Evolutionary conservation across 2,113 vertebrate species (phyloP), one percentile per base, ranked within the genome.

Genomic region (Myocastor coypus): DNA sequence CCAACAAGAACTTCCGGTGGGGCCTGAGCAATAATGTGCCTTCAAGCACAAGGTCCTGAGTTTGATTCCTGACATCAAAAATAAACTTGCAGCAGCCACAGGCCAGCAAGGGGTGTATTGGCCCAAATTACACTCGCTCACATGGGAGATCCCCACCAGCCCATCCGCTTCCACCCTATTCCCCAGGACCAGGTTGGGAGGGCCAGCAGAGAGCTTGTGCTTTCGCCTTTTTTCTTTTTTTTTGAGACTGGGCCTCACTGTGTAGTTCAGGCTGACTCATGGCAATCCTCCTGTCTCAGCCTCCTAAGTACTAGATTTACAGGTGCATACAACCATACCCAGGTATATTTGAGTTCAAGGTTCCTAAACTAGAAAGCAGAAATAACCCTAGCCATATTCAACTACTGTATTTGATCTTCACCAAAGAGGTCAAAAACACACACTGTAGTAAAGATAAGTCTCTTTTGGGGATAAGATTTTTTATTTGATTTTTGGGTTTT

Each of bases 111-210:
- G 28, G 12, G 11, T 28, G 12, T 50, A 0, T 28, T 3, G 5
- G 8, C 22, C 17, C 1, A 22, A 0, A 3, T 19, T n/a, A 40
- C 46, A 52, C 55, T 73, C 68, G 61, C 57, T 46, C 34, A 61
- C 92, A 24, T 14, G 14, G 12, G 4, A 71, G 14, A 61, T 26
- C 37, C 73, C 75, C 64, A 42, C 28, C 9, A 11, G 8, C 40
- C 46, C 26, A n/a, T 14, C 64, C 78, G 28, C 30, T 1, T 13
- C 63, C 26, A 50, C 78, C 42, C 75, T 19, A 78, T 4, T 77
- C 28, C 16, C 52, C 3, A 61, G 17, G 9, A 17, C 1, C 1
- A 1, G 4, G 3, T 14, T 14, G 0, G 3, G 0, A 14, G 28
- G 16, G 16, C 8, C 17, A 30, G 16, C 19, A 19, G n/a, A 17